These are phyloP conservation scores for Bryconaethiops microstoma DNA, from an alignment of 2,797 vertebrate genomes.

Conservation along the genomic window DNA sequence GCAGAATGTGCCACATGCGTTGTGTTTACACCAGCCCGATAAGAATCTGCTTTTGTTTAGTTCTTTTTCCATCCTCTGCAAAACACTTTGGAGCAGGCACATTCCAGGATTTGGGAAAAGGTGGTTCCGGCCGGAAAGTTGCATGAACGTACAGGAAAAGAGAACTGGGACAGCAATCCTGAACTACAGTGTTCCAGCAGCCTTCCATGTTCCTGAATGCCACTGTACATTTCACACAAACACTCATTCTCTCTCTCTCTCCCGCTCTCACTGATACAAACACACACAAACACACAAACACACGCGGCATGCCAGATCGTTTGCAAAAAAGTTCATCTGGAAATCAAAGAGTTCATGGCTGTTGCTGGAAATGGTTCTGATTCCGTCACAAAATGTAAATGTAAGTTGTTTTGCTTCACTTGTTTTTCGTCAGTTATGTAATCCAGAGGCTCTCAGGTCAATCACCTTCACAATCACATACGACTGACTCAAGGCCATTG, in stretches of 20 bases:
- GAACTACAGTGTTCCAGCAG: constrained; percentile 44
- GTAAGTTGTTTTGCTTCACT: constrained; percentile 39
- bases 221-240: constrained; percentile 36
- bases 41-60: constrained; percentile 44
- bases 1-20: constrained; percentile 42
- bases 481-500: constrained; percentile 28
- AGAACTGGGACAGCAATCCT: constrained; percentile 42
- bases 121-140: constrained; percentile 44
- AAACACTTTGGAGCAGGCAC: constrained; percentile 44
- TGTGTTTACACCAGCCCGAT: constrained; percentile 52
- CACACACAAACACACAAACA: neutral
- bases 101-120: constrained; percentile 53
- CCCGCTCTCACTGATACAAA: neutral
- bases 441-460: constrained; percentile 35
- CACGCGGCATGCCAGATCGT: neutral
- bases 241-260: neutral
- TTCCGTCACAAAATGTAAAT: neutral
- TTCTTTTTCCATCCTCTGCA: constrained; percentile 37
- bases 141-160: constrained; percentile 45
- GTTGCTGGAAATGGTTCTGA: neutral
- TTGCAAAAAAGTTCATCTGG: neutral
- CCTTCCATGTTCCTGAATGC: constrained; percentile 38
- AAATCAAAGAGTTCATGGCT: neutral
- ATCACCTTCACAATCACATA: constrained; percentile 38
- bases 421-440: constrained; percentile 44